phyloP scores from a whole-genome alignment of 2,888 invertebrate species.

The Drosophila mettleri region DNA sequence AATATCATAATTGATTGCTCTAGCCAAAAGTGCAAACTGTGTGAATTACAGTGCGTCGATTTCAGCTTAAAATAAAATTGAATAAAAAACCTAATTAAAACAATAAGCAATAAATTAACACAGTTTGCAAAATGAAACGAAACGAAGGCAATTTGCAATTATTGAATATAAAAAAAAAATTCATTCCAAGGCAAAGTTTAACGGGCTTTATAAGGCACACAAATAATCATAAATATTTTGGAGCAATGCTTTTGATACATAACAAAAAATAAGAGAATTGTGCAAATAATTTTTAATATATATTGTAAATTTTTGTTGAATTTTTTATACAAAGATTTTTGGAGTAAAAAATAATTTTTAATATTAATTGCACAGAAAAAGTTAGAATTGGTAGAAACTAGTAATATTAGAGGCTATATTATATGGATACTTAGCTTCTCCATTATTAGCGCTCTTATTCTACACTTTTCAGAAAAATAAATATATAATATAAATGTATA shows the following conservation, averaged over 20 bases:
- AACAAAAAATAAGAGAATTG: background rate
- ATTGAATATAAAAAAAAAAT: slow-evolving; percentile 37
- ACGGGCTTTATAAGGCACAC: slow-evolving; percentile 40
- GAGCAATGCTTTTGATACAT: background rate
- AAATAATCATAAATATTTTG: background rate
- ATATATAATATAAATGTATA: too few relatives aligned
- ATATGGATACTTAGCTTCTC: too few relatives aligned
- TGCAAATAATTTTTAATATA: too few relatives aligned
- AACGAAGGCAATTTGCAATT: slow-evolving; percentile 27
- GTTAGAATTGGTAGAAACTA: too few relatives aligned
- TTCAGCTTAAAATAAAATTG: slow-evolving; percentile 17
- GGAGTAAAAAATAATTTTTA: too few relatives aligned
- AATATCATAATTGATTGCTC: slow-evolving; percentile 60
- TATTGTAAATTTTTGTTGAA: too few relatives aligned
- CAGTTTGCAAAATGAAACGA: slow-evolving; percentile 20
- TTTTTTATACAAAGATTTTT: too few relatives aligned
- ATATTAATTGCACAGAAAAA: too few relatives aligned
- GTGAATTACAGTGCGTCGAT: slow-evolving; percentile 16
- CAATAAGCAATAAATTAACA: slow-evolving; percentile 53
- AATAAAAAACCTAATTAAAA: slow-evolving; percentile 50
- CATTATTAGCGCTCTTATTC: too few relatives aligned
- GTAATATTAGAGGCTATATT: too few relatives aligned
- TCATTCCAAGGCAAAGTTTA: slow-evolving; percentile 65
- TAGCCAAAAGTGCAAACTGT: slow-evolving; percentile 22
- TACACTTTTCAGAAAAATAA: too few relatives aligned